Percentiles rank a stretch among this genome's conserved stretches.
These are phyloP conservation scores for Pemphigus obesinymphae DNA, from an alignment of 1,140 invertebrate genomes.

Conservation along the genomic window DNA sequence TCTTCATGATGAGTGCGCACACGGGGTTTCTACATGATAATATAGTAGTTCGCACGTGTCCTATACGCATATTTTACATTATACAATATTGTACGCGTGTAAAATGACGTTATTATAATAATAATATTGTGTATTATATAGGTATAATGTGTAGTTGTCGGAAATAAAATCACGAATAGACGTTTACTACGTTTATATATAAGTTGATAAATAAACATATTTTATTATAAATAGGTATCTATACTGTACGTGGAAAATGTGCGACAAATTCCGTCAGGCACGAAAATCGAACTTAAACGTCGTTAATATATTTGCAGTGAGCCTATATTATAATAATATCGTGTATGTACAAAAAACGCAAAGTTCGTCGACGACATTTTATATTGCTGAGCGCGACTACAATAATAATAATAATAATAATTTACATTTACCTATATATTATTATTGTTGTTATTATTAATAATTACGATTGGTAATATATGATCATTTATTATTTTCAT, in stretches of 20 bases:
- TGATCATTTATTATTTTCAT: no score
- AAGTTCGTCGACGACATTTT: not conserved
- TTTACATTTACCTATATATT: not conserved
- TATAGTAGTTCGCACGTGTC: not conserved
- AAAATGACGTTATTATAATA: not conserved
- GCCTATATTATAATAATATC: not conserved
- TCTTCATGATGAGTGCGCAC: slow-evolving; percentile 35
- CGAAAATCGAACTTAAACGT: not conserved
- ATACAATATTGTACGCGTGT: not conserved
- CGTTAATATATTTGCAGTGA: not conserved
- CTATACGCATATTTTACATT: not conserved
- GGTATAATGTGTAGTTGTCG: not conserved
- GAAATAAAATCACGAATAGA: no score
- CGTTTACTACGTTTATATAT: no score
- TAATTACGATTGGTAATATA: not conserved
- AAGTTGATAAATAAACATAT: not conserved
- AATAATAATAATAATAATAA: no score
- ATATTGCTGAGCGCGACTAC: not conserved
- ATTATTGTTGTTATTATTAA: no score
- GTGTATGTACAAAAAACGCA: not conserved
- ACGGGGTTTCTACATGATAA: not conserved
- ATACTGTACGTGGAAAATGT: not conserved
- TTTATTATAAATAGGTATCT: not conserved
- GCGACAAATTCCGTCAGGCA: slow-evolving; percentile 6
- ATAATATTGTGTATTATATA: not conserved